phyloP scores from a whole-genome alignment of 1,140 invertebrate genomes.

The Ectropis grisescens region DNA sequence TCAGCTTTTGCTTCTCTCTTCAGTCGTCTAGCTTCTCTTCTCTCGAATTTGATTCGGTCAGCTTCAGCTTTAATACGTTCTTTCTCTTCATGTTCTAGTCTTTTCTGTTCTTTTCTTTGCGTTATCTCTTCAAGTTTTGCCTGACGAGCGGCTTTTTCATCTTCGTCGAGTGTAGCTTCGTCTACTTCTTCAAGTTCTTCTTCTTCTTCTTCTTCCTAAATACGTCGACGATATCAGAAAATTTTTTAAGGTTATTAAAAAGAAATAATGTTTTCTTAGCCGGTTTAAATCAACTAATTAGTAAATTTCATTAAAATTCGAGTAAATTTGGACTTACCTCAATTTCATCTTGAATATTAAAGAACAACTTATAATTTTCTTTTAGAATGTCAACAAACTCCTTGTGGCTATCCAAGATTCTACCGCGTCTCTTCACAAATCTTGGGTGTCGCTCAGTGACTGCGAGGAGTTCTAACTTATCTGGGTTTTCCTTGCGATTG shows the following conservation, averaged over 20 bases:
- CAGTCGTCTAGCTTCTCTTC: conserved; percentile 38
- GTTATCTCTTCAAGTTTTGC: conserved; percentile 26
- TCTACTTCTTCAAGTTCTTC: conserved; percentile 55
- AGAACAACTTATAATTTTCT: conserved; percentile 54
- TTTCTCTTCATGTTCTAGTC: conserved; percentile 31
- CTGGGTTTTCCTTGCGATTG: conserved; percentile 60
- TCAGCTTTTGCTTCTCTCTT: conserved; percentile 41
- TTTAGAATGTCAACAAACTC: conserved; percentile 40
- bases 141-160: conserved; percentile 37
- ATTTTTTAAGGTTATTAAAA: not conserved
- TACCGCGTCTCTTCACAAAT: conserved; percentile 29
- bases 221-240: conserved; percentile 3
- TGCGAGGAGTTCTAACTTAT: conserved; percentile 50
- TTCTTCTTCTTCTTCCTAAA: conserved; percentile 36
- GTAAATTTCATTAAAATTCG: no score
- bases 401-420: conserved; percentile 35
- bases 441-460: conserved; percentile 46
- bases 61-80: conserved; percentile 32
- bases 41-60: conserved; percentile 37
- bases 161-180: conserved; percentile 46
- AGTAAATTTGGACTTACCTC: conserved; percentile 23
- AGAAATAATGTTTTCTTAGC: no score
- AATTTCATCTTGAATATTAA: conserved; percentile 53
- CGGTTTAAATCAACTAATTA: no score
- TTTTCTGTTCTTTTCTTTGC: conserved; percentile 25